Base-by-base conservation (phyloP, 1,140 invertebrate species). In the Drosophila suzukii region DNA sequence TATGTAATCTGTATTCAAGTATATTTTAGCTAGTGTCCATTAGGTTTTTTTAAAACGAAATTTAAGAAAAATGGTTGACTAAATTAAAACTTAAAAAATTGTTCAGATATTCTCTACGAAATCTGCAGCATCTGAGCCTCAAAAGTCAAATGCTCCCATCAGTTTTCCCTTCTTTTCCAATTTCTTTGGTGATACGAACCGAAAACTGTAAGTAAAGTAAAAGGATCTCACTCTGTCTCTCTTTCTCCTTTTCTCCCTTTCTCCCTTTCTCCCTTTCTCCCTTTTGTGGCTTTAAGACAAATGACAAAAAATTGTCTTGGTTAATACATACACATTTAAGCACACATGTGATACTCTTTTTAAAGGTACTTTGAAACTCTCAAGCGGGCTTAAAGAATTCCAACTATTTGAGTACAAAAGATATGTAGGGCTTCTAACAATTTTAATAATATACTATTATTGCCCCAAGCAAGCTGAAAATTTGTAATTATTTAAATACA, bases 281-380 rank as follows among this genome's bases (percentile, higher is more conserved):
- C 38, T 34, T 41, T 63, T 63, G 58, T 46, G 71, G 73, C 71
- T 75, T 66, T 75, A 75, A 75, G 60, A 66, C 72, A 75, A 75
- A 75, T 75, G 71, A 75, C 50, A 56, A 47, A 71, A 70, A 66
- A 65, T 46, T 66, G 30, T 39, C 8, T 17, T 53, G 47, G 32
- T 66, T 54, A 47, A 68, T 27, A 72, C 46, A 70, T 24, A 36
- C 39, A 50, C 30, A 39, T 5, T 8, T 2, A 20, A 17, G 36
- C 34, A 44, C 43, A 54, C 15, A 57, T 2, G 47, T 6, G 20
- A 50, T 63, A 36, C 46, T 13, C 65, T 46, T 1, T 4, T 12
- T 4, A 4, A 4, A 24, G 36, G 17, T 8, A 24, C 2, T 2
- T 15, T 13, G 10, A 32, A 6, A 10, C 11, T 0, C 2, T 10